Evolutionary conservation across 2,113 vertebrate genomes (phyloP).

Genomic region (Riparia riparia): DNA sequence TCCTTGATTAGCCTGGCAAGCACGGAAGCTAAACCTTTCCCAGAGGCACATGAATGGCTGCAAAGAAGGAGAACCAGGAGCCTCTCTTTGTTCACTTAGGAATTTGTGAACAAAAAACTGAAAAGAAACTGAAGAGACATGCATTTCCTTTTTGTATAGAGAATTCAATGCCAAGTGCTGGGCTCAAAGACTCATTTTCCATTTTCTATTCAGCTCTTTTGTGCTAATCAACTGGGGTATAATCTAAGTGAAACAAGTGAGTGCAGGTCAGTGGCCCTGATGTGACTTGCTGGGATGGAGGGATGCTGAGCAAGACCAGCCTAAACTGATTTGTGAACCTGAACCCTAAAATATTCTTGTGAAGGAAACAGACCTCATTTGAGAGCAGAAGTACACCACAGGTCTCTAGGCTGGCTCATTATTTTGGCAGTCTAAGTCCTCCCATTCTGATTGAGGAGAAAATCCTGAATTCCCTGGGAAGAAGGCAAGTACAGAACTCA

Average conservation of each 20-base stretch:
- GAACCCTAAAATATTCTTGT: background rate
- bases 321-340: background rate
- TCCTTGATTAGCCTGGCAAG: constrained; percentile 23
- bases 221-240: background rate
- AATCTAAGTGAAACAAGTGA: background rate
- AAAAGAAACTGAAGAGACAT: background rate
- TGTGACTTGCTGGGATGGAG: background rate
- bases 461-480: background rate
- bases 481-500: background rate
- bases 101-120: background rate
- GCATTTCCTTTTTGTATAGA: background rate
- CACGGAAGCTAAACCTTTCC: background rate
- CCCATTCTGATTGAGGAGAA: background rate
- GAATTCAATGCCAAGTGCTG: background rate
- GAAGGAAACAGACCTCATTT: background rate
- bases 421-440: background rate
- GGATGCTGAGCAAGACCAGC: background rate
- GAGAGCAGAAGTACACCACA: background rate
- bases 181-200: background rate
- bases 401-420: rapidly evolving
- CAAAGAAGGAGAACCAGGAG: background rate
- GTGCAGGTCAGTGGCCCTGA: background rate
- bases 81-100: constrained; percentile 6
- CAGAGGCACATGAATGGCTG: background rate
- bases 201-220: background rate